Percentiles rank a stretch among this genome's conserved stretches.
Evolutionary conservation across 2,113 vertebrate species (phyloP).

Genomic region (Misgurnus mizolepis): DNA sequence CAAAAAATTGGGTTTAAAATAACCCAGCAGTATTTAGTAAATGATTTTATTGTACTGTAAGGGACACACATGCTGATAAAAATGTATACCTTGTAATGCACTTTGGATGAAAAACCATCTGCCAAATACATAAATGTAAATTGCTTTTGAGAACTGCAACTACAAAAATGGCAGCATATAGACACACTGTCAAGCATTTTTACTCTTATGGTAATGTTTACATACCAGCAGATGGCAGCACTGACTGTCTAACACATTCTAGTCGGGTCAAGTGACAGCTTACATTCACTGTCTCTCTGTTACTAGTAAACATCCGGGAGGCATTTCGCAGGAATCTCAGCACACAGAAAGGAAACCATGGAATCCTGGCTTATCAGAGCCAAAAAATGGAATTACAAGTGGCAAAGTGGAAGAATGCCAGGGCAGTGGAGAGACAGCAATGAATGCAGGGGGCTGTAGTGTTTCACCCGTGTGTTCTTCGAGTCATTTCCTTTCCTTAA

Average conservation of each 20-base stretch:
- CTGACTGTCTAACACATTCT: slow-evolving; percentile 4
- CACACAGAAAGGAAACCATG: neutral
- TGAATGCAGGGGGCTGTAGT: neutral
- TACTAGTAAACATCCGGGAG: slow-evolving; percentile 18
- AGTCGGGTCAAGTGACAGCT: slow-evolving; percentile 9
- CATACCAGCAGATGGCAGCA: slow-evolving; percentile 70
- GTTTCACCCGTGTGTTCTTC: neutral
- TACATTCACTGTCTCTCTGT: neutral
- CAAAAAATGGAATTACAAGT: slow-evolving; percentile 41
- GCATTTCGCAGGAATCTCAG: slow-evolving; percentile 10
- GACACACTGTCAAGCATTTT: neutral
- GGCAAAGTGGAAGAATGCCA: neutral
- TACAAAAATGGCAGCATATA: neutral
- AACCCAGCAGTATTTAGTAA: no score
- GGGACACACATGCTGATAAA: no score
- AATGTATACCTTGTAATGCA: no score
- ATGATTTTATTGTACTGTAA: no score
- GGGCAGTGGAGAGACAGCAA: neutral
- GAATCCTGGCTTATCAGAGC: slow-evolving; percentile 46
- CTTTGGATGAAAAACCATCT: no score
- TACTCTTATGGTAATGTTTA: neutral
- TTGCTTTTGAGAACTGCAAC: neutral
- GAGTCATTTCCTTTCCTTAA: neutral
- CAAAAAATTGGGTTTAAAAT: no score
- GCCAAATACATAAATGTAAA: neutral